Percentiles rank a stretch among this genome's conserved stretches.
Conservation (phyloP, 2,797 vertebrate species). For the Gambusia yucatana region DNA sequence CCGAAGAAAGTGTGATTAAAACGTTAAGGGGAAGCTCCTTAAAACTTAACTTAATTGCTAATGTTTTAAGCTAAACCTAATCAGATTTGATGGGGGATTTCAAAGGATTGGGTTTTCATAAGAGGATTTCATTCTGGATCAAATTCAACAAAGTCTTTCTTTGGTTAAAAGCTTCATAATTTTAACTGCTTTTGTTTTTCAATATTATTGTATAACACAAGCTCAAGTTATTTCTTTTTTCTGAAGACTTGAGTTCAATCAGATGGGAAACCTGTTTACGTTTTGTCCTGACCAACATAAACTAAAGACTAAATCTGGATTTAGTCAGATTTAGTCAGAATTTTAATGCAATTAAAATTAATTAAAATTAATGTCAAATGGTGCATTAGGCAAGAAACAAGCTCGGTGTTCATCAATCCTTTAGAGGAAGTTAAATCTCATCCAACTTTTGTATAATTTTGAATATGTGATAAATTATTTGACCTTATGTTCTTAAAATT, state of each 20-base stretch:
- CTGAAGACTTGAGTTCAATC: background rate
- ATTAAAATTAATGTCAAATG: constrained; percentile 1
- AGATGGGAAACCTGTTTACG: background rate
- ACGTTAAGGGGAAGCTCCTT: constrained; percentile 18
- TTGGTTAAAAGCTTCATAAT: background rate
- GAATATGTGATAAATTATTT: background rate
- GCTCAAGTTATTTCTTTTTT: background rate
- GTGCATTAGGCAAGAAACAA: background rate
- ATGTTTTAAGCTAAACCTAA: constrained; percentile 22
- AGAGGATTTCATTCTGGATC: constrained; percentile 18
- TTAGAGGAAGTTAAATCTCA: background rate
- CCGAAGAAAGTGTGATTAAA: constrained; percentile 22
- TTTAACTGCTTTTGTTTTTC: background rate
- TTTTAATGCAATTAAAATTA: no score
- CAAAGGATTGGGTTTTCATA: constrained; percentile 11
- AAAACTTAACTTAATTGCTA: constrained; percentile 29
- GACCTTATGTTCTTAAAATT: background rate
- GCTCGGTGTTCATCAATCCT: background rate
- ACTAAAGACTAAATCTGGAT: constrained; percentile 4
- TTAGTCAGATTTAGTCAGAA: no score
- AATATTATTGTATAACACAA: background rate
- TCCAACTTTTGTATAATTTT: background rate
- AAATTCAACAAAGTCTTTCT: constrained; percentile 17
- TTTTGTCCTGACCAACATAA: background rate
- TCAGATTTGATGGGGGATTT: constrained; percentile 21